phyloP scores from a whole-genome alignment of 1,140 invertebrate species.

The Antheraea pernyi region DNA sequence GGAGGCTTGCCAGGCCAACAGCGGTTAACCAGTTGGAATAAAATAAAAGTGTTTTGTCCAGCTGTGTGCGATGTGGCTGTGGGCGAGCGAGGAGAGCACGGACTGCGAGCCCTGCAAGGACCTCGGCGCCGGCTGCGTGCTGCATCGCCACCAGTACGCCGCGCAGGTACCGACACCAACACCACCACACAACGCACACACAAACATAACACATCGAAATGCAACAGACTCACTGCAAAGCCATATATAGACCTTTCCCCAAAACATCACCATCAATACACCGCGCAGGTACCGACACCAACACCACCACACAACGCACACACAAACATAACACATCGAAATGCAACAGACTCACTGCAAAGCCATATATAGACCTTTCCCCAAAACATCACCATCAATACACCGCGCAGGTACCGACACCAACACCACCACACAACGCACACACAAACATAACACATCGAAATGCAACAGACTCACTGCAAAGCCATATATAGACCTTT shows the following conservation, averaged over 20 bases:
- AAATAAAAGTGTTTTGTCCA: constrained; percentile 20
- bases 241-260: too few relatives aligned
- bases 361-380: too few relatives aligned
- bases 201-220: too few relatives aligned
- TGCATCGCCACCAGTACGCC: constrained; percentile 67
- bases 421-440: background rate
- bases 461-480: too few relatives aligned
- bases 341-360: too few relatives aligned
- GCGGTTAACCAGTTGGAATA: background rate
- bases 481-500: too few relatives aligned
- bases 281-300: constrained; percentile 52
- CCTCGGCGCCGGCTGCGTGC: constrained; percentile 50
- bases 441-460: too few relatives aligned
- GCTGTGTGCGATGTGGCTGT: constrained; percentile 76
- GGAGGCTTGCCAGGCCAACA: too few relatives aligned
- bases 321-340: too few relatives aligned
- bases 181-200: background rate
- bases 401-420: constrained; percentile 57
- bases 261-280: constrained; percentile 64
- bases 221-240: too few relatives aligned
- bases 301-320: background rate
- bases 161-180: constrained; percentile 49
- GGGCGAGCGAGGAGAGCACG: constrained; percentile 50
- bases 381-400: constrained; percentile 59
- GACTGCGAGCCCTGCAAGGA: constrained; percentile 46